Evolutionary conservation across 2,888 invertebrate genomes (phyloP).

Genomic region (Diogma glabrata): DNA sequence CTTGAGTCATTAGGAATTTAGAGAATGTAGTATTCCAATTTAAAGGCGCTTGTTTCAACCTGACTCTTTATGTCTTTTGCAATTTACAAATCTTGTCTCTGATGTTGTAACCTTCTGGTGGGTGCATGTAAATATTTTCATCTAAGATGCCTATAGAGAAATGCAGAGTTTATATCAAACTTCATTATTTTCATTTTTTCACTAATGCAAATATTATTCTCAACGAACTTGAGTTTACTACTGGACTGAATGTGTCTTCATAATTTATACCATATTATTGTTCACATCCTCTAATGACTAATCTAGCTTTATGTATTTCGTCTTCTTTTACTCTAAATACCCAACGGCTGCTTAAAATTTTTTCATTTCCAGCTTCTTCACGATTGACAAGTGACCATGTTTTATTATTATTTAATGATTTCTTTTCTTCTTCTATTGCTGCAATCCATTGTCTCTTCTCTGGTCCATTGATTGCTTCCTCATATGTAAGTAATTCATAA

Average conservation of each 20-base stretch:
- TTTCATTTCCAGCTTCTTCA: no score
- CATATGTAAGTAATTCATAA: neutral
- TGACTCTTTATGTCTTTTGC: neutral
- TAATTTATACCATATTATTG: no score
- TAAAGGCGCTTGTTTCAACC: neutral
- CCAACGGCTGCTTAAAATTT: neutral
- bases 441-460: neutral
- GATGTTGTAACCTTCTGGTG: neutral
- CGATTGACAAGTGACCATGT: no score
- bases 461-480: neutral
- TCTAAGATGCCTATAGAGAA: neutral
- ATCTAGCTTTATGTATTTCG: no score
- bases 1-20: neutral
- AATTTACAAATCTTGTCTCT: neutral
- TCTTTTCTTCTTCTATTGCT: neutral
- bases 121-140: neutral
- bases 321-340: neutral
- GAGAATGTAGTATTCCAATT: neutral
- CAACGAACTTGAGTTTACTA: no score
- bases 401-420: neutral
- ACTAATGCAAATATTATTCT: no score
- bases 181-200: neutral
- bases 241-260: no score
- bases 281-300: no score
- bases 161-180: neutral